Percentiles rank a stretch among this genome's conserved stretches.
These are phyloP conservation scores for Panthera leo DNA, from an alignment of 2,113 vertebrate genomes.

Conservation along the genomic window DNA sequence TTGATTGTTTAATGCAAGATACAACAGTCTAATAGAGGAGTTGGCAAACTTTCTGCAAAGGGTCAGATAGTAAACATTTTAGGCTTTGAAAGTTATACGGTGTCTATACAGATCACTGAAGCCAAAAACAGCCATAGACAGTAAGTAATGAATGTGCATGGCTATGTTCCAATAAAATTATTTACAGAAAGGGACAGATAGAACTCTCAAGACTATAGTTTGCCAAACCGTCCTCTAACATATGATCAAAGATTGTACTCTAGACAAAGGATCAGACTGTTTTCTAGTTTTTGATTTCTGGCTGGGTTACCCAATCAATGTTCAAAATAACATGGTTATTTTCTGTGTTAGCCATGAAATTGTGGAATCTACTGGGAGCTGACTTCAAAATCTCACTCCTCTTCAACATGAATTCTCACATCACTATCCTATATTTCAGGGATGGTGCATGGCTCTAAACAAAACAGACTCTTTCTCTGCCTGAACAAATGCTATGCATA, in stretches of 20 bases:
- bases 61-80: neutral
- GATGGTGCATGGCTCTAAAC: neutral
- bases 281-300: neutral
- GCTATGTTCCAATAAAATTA: neutral
- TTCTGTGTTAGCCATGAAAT: constrained; percentile 30
- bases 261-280: neutral
- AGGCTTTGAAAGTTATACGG: neutral
- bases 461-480: neutral
- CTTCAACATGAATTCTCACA: neutral
- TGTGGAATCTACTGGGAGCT: constrained; percentile 18
- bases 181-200: neutral
- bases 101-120: neutral
- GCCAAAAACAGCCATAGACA: neutral
- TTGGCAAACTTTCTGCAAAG: constrained; percentile 13
- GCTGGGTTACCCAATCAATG: neutral
- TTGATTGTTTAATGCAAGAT: neutral
- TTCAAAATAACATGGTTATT: constrained; percentile 12
- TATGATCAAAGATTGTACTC: neutral
- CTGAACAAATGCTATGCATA: neutral
- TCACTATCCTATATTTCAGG: neutral
- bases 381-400: constrained; percentile 21
- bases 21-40: neutral
- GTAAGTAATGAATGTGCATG: neutral
- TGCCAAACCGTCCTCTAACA: neutral
- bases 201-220: neutral